Percentiles rank a stretch among this genome's conserved stretches.
Evolutionary conservation across 2,888 invertebrate species (phyloP).

Genomic region (Caenorhabditis virilis): DNA sequence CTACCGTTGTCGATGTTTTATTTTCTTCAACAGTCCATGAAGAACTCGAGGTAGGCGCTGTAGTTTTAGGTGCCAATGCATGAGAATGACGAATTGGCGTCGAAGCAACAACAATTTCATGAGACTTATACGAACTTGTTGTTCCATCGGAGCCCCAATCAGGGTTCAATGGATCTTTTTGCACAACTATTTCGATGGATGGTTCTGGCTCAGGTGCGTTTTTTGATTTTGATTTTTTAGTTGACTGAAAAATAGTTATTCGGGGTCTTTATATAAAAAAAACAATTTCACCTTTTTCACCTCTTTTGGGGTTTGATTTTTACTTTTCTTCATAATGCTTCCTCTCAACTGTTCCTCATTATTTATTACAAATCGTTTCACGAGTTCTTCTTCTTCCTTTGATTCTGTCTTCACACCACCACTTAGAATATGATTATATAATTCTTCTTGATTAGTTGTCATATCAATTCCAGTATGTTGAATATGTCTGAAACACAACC

Average conservation of each 20-base stretch:
- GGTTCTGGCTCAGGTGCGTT: too few relatives aligned
- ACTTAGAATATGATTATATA: constrained; percentile 18
- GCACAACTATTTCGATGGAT: too few relatives aligned
- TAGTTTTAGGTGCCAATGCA: not conserved
- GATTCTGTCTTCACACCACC: constrained; percentile 6
- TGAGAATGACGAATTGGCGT: not conserved
- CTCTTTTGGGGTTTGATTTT: not conserved
- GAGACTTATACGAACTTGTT: not conserved
- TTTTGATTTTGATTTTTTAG: too few relatives aligned
- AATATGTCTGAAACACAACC: constrained; percentile 11
- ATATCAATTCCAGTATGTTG: constrained; percentile 9
- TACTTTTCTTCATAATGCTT: constrained; percentile 19
- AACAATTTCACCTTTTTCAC: not conserved
- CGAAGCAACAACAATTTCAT: not conserved
- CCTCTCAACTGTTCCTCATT: constrained; percentile 15
- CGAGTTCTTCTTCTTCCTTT: constrained; percentile 18
- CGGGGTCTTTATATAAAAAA: too few relatives aligned
- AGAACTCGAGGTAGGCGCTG: not conserved
- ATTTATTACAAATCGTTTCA: constrained; percentile 6
- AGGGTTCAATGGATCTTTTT: not conserved
- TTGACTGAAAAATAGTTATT: too few relatives aligned
- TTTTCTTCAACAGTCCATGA: too few relatives aligned
- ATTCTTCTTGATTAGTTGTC: constrained; percentile 17
- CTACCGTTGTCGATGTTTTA: too few relatives aligned
- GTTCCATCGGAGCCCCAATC: not conserved